Evolutionary conservation across 2,113 vertebrate genomes (phyloP).

Genomic region (Gobius niger): DNA sequence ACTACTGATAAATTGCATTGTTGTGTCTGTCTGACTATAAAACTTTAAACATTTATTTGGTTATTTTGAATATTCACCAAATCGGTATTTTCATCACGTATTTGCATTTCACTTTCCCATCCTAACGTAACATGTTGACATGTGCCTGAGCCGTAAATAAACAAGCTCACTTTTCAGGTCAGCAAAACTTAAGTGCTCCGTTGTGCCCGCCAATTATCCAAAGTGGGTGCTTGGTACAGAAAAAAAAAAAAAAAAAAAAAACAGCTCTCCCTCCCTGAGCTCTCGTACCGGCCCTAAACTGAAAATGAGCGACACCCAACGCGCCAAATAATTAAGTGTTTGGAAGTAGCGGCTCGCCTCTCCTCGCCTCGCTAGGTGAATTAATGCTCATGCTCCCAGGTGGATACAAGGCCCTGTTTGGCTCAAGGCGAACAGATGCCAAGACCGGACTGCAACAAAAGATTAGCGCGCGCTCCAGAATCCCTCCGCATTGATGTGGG

Average conservation of each 20-base stretch:
- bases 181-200: constrained; percentile 3
- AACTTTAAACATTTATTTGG: no score
- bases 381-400: constrained; percentile 67
- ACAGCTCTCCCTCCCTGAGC: constrained; percentile 26
- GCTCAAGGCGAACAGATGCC: constrained; percentile 77
- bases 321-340: constrained; percentile 60
- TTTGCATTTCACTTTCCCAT: not conserved
- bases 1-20: no score
- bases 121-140: constrained; percentile 1
- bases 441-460: constrained; percentile 69
- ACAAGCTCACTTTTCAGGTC: constrained; percentile 3
- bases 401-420: constrained; percentile 60
- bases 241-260: not conserved
- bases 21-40: no score
- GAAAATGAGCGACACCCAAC: constrained; percentile 36
- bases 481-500: constrained; percentile 71
- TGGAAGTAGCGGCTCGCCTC: constrained; percentile 56
- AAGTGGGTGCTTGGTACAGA: constrained; percentile 4
- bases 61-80: not conserved
- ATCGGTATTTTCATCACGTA: not conserved
- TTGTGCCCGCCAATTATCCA: constrained; percentile 29
- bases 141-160: not conserved
- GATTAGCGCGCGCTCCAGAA: constrained; percentile 53
- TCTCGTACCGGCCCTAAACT: constrained; percentile 48
- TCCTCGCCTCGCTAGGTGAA: constrained; percentile 60